Conservation (phyloP, 2,113 vertebrate genomes). For the Origma solitaria region DNA sequence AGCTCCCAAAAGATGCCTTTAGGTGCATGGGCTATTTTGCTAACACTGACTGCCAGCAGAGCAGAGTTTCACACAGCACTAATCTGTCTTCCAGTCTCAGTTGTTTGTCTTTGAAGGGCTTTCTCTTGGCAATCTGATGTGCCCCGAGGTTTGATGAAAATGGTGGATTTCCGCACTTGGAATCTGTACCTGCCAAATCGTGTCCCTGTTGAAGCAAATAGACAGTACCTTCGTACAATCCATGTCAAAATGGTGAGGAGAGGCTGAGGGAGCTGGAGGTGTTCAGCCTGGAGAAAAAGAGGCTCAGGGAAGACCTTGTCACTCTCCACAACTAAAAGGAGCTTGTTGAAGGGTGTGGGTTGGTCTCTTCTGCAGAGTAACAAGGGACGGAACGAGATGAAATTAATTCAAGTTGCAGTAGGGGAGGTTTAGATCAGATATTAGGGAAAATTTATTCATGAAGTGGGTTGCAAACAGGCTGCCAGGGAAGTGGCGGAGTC, state of each 20-base stretch:
- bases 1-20: neutral
- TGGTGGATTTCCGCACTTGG: neutral
- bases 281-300: neutral
- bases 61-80: neutral
- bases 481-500: neutral
- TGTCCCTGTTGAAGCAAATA: fast-evolving
- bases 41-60: neutral
- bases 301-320: too few species aligned
- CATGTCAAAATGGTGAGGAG: neutral
- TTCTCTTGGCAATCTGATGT: neutral
- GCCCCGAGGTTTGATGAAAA: neutral
- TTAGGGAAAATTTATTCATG: neutral
- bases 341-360: too few species aligned
- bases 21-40: neutral
- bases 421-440: neutral
- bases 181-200: neutral
- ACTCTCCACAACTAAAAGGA: neutral
- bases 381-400: neutral
- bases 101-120: neutral
- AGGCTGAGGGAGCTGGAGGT: neutral
- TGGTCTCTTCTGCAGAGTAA: neutral
- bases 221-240: neutral
- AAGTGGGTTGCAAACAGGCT: neutral
- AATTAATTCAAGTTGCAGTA: neutral
- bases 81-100: neutral